Conservation (phyloP, 1,140 invertebrate species). For the Drosophila sp. region DNA sequence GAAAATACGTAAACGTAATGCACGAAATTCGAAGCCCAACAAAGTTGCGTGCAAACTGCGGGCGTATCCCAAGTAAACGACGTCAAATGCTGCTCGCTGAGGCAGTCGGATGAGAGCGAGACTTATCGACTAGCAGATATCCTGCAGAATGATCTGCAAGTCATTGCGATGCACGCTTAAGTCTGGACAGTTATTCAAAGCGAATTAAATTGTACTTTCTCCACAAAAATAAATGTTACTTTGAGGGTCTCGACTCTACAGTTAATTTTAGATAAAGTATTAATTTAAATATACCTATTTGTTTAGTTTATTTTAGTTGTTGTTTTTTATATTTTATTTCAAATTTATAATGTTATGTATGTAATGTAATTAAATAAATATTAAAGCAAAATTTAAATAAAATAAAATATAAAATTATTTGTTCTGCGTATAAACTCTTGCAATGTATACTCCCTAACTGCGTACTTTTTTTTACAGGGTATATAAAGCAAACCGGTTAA, state of each 20-base stretch:
- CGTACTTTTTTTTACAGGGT: not conserved
- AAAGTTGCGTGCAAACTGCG: conserved; percentile 39
- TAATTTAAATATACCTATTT: not conserved
- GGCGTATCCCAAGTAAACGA: conserved; percentile 43
- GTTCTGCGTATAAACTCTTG: not conserved
- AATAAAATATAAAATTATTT: not conserved
- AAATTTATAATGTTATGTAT: too few species aligned
- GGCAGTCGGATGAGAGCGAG: not conserved
- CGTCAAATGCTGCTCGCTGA: conserved; percentile 19
- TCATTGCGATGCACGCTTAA: not conserved
- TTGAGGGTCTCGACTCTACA: not conserved
- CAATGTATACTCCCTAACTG: not conserved
- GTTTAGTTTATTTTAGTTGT: too few species aligned
- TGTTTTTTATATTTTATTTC: too few species aligned
- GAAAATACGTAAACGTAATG: conserved; percentile 12
- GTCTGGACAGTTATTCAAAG: too few species aligned
- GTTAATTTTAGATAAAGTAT: not conserved
- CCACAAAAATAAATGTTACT: too few species aligned
- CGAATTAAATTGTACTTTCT: too few species aligned
- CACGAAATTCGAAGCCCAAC: conserved; percentile 28
- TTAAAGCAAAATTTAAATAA: not conserved
- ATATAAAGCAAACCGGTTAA: conserved; percentile 29
- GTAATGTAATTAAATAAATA: not conserved
- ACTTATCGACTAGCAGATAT: not conserved
- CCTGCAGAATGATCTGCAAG: not conserved